Conservation (phyloP, 2,888 invertebrate genomes). For the Campoletis raptor region DNA sequence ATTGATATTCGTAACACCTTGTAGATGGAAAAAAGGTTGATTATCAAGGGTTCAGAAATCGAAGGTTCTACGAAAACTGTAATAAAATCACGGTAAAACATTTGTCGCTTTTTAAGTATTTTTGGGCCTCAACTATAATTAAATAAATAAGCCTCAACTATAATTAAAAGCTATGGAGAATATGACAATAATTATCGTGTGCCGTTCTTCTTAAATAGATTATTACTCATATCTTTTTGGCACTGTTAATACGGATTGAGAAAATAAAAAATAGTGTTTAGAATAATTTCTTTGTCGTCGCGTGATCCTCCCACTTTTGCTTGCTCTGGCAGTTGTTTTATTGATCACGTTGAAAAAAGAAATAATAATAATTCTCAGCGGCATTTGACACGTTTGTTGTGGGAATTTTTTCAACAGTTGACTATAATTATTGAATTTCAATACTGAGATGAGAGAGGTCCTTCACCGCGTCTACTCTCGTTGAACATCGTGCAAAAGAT, state of each 20-base stretch:
- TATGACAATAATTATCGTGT: background rate
- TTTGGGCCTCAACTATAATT: too few relatives aligned
- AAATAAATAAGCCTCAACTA: too few relatives aligned
- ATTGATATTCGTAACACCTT: background rate
- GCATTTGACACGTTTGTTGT: constrained; percentile 12
- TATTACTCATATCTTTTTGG: background rate
- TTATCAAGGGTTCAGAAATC: too few relatives aligned
- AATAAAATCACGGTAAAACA: background rate
- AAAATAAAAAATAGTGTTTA: background rate
- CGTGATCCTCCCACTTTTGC: background rate
- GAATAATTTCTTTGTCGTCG: background rate
- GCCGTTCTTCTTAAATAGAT: background rate
- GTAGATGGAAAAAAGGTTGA: background rate
- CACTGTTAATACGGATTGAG: background rate
- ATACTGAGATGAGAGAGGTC: constrained; percentile 39
- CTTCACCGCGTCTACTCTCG: background rate
- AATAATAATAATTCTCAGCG: background rate
- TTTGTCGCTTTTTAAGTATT: background rate
- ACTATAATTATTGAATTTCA: constrained; percentile 27
- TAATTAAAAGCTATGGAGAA: too few relatives aligned
- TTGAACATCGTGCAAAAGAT: background rate
- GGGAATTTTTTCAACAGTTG: constrained; percentile 12
- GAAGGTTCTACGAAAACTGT: background rate
- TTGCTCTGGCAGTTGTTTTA: constrained; percentile 15
- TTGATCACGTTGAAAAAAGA: constrained; percentile 39